Base-by-base conservation (phyloP, 2,113 vertebrate genomes). In the Trichomycterus rosablanca region DNA sequence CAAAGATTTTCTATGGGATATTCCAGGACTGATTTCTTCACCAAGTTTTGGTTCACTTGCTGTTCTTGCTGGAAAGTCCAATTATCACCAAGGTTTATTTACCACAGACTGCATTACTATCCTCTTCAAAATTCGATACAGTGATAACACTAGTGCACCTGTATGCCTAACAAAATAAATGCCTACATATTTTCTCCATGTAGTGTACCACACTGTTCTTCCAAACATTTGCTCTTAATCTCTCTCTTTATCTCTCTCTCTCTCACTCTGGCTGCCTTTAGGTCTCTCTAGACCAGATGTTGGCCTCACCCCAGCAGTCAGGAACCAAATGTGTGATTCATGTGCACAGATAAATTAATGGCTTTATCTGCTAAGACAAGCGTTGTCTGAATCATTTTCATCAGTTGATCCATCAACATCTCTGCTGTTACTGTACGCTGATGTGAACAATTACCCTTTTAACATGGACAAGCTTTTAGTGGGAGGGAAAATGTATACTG, bases 331-430 rank as follows among this genome's bases (percentile, higher is more conserved):
- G 53, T 68, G 71, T 42, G 14, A 56, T 59, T 64, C 48, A 52
- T 24, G 32, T 54, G 52, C 58, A 60, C n/a, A 60, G 57, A 62
- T 68, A 45, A 71, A 63, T 73, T 56, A 74, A 71, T 66, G 24
- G 58, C 19, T 71, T 56, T 68, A 76, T 74, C 71, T 54, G 62
- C 39, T 3, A 26, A 66, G 71, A 76, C 68, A 74, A 58, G 68
- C 40, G 5, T 39, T 51, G 61, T 71, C 62, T 70, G 49, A 71
- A 68, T 59, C 61, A 66, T 63, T 76, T 71, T 63, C 53, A 22
- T 43, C n/a, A 44, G 61, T 68, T 68, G 61, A 73, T 76, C 71
- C 63, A 63, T 76, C 68, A 74, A 34, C 40, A 34, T 68, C 53
- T 40, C 44, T 56, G 39, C 48, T 30, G 35, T 30, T 28, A 63